Conservation (phyloP, 2,888 invertebrate species). For the Cactoblastis cactorum region DNA sequence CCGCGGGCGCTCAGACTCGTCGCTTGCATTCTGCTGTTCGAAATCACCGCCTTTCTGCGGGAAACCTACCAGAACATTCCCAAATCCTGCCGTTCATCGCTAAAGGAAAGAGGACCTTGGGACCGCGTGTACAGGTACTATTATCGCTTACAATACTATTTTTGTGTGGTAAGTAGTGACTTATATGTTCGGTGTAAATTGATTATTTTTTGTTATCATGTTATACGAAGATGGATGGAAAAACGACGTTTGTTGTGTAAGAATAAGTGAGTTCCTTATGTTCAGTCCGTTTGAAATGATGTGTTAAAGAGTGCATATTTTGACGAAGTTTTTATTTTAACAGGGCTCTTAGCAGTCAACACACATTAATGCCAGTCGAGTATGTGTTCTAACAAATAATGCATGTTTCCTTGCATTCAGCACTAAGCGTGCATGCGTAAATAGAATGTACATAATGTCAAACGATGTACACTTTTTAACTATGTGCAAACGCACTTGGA, state of each 20-base stretch:
- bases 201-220: slow-evolving; percentile 69
- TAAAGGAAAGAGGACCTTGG: slow-evolving; percentile 91
- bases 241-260: slow-evolving; percentile 77
- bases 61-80: slow-evolving; percentile 96
- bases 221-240: slow-evolving; percentile 78
- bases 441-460: slow-evolving; percentile 59
- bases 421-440: slow-evolving; percentile 73
- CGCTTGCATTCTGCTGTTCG: slow-evolving; percentile 95
- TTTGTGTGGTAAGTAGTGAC: slow-evolving; percentile 67
- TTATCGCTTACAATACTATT: slow-evolving; percentile 30
- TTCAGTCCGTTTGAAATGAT: slow-evolving; percentile 65
- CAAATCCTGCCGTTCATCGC: slow-evolving; percentile 83
- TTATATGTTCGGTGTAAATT: slow-evolving; percentile 63
- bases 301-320: slow-evolving; percentile 68
- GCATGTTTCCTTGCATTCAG: slow-evolving; percentile 71
- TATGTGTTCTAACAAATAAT: slow-evolving; percentile 75
- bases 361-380: slow-evolving; percentile 80
- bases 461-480: slow-evolving; percentile 51
- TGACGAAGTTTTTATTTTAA: slow-evolving; percentile 75
- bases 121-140: slow-evolving; percentile 86
- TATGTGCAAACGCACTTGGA: slow-evolving; percentile 48
- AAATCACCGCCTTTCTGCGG: slow-evolving; percentile 97
- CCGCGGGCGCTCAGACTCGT: slow-evolving; percentile 93
- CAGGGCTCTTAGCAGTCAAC: slow-evolving; percentile 80
- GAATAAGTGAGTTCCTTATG: slow-evolving; percentile 76